phyloP scores from a whole-genome alignment of 1,140 invertebrate species.

The Philaenus spumarius region DNA sequence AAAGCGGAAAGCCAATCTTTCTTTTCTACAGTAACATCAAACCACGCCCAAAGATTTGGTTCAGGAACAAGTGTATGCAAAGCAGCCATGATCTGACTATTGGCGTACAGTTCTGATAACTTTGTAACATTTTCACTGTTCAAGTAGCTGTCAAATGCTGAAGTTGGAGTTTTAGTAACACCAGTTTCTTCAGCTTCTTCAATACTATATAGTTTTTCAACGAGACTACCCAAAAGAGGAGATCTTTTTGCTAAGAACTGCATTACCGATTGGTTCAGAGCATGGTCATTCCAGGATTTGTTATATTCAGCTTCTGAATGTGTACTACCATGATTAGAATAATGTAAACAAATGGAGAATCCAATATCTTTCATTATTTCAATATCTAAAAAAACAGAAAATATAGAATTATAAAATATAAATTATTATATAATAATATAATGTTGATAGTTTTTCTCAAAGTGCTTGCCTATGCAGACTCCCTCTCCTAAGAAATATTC shows the following conservation, averaged over 20 bases:
- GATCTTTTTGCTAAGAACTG: neutral
- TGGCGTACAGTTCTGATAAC: slow-evolving; percentile 1
- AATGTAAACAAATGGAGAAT: neutral
- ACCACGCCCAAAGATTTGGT: neutral
- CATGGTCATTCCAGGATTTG: neutral
- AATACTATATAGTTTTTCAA: slow-evolving; percentile 6
- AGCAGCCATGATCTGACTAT: neutral
- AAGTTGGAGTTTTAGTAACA: neutral
- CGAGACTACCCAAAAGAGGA: neutral
- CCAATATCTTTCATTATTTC: neutral
- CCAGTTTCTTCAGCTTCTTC: neutral
- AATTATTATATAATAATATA: no score
- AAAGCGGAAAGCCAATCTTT: slow-evolving; percentile 4
- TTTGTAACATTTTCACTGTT: neutral
- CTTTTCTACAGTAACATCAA: neutral
- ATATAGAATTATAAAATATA: no score
- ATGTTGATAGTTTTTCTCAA: no score
- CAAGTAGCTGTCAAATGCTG: neutral
- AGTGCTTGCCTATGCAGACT: no score
- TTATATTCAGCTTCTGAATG: neutral
- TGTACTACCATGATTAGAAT: neutral
- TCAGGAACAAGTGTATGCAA: neutral
- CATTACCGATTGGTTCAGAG: neutral
- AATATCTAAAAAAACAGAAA: slow-evolving; percentile 2
- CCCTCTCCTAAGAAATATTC: no score